phyloP scores from a whole-genome alignment of 2,113 vertebrate genomes.

The Athene noctua region DNA sequence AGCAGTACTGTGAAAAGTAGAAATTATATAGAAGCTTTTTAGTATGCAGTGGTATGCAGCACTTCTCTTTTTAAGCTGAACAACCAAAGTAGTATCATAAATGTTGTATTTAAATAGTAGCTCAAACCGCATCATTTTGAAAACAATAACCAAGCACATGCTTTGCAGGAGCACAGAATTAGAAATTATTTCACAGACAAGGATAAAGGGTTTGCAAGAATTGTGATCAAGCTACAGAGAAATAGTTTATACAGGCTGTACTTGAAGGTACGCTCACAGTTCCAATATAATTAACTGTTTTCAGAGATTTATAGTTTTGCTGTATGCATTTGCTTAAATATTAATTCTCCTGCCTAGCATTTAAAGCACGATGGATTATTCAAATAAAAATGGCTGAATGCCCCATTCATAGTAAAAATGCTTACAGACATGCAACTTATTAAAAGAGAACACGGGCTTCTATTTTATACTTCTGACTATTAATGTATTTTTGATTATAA shows the following conservation, averaged over 20 bases:
- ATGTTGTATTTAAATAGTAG: constrained; percentile 55
- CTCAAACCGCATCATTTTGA: constrained; percentile 27
- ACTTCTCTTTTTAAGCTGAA: constrained; percentile 15
- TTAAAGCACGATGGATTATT: constrained; percentile 28
- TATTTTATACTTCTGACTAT: not conserved
- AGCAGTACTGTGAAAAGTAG: constrained; percentile 19
- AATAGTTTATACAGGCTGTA: not conserved
- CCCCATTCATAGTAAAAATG: constrained; percentile 20
- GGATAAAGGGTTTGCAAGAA: constrained; percentile 31
- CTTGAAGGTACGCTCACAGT: constrained; percentile 16
- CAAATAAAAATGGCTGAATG: constrained; percentile 26
- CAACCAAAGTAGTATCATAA: constrained; percentile 26
- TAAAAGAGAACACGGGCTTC: not conserved
- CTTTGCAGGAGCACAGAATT: constrained; percentile 12
- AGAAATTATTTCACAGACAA: constrained; percentile 11
- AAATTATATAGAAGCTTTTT: constrained; percentile 49
- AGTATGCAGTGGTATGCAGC: constrained; percentile 13
- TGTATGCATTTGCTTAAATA: constrained; percentile 51
- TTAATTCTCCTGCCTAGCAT: constrained; percentile 32
- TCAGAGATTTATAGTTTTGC: constrained; percentile 52
- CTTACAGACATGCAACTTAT: not conserved
- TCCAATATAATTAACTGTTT: constrained; percentile 54
- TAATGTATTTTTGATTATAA: not conserved
- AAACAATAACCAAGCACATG: constrained; percentile 45
- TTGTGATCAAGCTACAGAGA: not conserved